Base-by-base conservation (phyloP, 2,113 vertebrate genomes). In the Gasterosteus nipponicus region DNA sequence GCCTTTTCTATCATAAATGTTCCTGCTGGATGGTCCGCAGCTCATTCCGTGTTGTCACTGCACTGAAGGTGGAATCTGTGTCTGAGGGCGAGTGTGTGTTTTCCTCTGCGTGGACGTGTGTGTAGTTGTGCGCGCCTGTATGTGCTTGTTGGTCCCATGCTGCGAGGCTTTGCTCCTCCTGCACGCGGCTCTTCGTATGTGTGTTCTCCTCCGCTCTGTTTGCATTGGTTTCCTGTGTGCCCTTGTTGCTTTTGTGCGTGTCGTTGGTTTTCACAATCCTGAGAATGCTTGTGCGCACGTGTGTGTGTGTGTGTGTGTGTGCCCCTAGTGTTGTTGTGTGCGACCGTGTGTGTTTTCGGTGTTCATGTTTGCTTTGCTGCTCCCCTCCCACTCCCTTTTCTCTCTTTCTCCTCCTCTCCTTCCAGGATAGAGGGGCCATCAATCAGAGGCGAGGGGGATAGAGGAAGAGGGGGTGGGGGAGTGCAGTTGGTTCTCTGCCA, bases 401-500 rank as follows among this genome's bases (percentile, higher is more conserved):
- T 81, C 78, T 86, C 66, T 90, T 91, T 89, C 86, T 76, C 87
- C 89, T 92, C 89, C 87, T 90, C 81, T 89, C 88, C 84, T 92
- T 90, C 85, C 88, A 87, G 77, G 93, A 92, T 91, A 87, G 90
- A 90, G 90, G 89, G 91, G 87, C 92, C 92, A 94, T 94, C 93
- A 93, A 93, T 94, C 92, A 94, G 88, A 88, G 83, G 85, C 83
- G 84, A 88, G 81, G 82, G 85, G 85, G 85, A 87, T 81, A 75
- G 84, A 84, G 80, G 77, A 74, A 53, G 49, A n/a, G 75, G 78
- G 83, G 77, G 73, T 67, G 81, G 69, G 67, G 80, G 80, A 74
- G 81, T 86, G 85, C 64, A 73, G 76, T 78, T 88, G 92, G 91
- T 87, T 82, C 8, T 7, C 63, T 35, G 89, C 92, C 93, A 93